Evolutionary conservation across 2,113 vertebrate species (phyloP), one percentile per base, ranked within the genome.

Genomic region (Marmota monax): DNA sequence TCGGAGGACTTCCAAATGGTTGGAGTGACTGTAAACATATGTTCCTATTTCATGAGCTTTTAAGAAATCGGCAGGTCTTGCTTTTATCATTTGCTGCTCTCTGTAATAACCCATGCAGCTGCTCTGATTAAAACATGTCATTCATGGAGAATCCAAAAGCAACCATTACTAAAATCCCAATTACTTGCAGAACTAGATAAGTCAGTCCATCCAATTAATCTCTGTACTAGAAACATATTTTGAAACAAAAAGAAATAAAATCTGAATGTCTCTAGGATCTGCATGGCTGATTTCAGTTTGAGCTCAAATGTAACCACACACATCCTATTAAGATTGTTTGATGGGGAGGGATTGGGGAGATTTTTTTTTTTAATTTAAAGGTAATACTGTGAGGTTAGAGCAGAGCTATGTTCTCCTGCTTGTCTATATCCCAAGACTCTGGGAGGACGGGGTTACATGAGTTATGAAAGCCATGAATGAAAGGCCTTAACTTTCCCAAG

Each of bases 401-500:
- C 34, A 89, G 56, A 93, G 37, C 32, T 96, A 23, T 87, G 78
- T 84, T 94, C 92, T 95, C 58, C 76, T 86, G 45, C 34, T 87
- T 72, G n/a, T 77, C 51, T 94, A 6, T 88, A 73, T 96, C 79
- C 85, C 94, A 85, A 93, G 72, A 80, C 79, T 96, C 86, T 29
- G 12, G n/a, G 32, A 92, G 86, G 93, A 58, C 0, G 29, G 78
- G 37, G 84, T 95, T 89, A 77, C 51, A 88, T 37, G 17, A 78
- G 78, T 80, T 93, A 95, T 63, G 67, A 97, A 96, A 93, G 32
- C 70, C 53, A 2, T 63, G 90, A 92, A 96, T 85, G 37, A 97
- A 96, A 95, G 53, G 79, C 76, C 45, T 96, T 96, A 51, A 89
- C 16, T 96, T 97, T 93, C 86, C 90, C 88, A 94, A 90, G 56